Conservation (phyloP, 1,140 invertebrate species). For the Bombus consobrinus region DNA sequence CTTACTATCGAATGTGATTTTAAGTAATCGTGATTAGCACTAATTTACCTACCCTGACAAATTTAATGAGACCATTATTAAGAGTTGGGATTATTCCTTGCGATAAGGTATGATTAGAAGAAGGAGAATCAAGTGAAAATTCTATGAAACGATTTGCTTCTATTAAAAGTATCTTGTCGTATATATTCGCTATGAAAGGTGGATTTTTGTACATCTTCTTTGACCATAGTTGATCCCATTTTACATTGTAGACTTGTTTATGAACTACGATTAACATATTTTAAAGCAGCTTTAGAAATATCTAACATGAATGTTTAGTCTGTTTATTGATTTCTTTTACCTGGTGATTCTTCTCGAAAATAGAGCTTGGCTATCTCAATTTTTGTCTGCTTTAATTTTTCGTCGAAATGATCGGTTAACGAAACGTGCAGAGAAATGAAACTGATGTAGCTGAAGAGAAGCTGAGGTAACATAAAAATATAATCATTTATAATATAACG, state of each 20-base stretch:
- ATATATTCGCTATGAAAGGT: slow-evolving; percentile 48
- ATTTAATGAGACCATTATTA: slow-evolving; percentile 25
- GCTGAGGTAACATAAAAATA: background rate
- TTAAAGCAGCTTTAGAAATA: background rate
- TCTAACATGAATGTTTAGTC: background rate
- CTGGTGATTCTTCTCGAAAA: slow-evolving; percentile 28
- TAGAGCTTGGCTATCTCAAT: slow-evolving; percentile 55
- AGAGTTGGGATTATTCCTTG: slow-evolving; percentile 23
- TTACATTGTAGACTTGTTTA: slow-evolving; percentile 36
- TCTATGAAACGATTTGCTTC: slow-evolving; percentile 47
- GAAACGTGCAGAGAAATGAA: background rate
- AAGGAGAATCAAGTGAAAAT: slow-evolving; percentile 14
- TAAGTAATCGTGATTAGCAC: background rate
- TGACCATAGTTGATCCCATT: slow-evolving; percentile 62
- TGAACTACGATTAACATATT: slow-evolving; percentile 25
- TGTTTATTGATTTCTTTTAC: slow-evolving; percentile 7
- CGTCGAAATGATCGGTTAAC: slow-evolving; percentile 31
- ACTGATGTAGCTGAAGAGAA: background rate
- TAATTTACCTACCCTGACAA: slow-evolving; percentile 56
- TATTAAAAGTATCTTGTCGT: slow-evolving; percentile 57
- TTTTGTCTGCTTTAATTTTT: slow-evolving; percentile 54
- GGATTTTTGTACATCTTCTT: background rate
- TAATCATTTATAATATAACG: background rate
- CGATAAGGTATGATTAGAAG: slow-evolving; percentile 39
- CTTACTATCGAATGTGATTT: background rate